Conservation (phyloP, 2,113 vertebrate species). For the Rhodinocichla rosea region DNA sequence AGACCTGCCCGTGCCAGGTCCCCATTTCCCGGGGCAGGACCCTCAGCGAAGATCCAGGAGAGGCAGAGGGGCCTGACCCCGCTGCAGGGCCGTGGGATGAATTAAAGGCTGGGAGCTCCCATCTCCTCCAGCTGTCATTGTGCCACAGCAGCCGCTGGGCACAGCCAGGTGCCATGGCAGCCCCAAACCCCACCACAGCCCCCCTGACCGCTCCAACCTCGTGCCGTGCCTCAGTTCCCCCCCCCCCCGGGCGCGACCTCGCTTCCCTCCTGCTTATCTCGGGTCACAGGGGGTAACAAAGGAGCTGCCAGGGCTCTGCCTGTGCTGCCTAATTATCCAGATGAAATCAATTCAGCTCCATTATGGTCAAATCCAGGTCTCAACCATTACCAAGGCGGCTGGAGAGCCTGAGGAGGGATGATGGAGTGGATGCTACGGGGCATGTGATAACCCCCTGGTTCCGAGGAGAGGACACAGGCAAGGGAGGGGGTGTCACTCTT, state of each 20-base stretch:
- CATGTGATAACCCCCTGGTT: conserved; percentile 26
- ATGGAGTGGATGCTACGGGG: conserved; percentile 34
- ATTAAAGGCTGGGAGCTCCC: neutral
- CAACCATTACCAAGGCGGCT: conserved; percentile 28
- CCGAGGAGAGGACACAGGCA: neutral
- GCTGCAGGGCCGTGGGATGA: fast-evolving
- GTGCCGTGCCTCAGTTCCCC: neutral
- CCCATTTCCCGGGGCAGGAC: fast-evolving
- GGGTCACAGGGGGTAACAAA: neutral
- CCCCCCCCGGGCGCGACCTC: fast-evolving
- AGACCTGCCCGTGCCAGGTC: neutral
- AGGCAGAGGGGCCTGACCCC: neutral
- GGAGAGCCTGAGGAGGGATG: conserved; percentile 1
- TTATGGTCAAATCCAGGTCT: conserved; percentile 47
- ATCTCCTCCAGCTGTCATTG: fast-evolving
- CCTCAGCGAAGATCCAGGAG: neutral
- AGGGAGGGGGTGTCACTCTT: neutral
- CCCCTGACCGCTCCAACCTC: fast-evolving
- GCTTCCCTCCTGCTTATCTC: neutral
- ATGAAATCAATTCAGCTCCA: conserved; percentile 61
- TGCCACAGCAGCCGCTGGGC: neutral
- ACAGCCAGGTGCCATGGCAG: fast-evolving
- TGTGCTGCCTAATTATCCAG: conserved; percentile 29
- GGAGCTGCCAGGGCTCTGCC: neutral
- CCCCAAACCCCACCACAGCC: fast-evolving